phyloP scores from a whole-genome alignment of 1,140 invertebrate genomes.

The Drosophila ironensis region DNA sequence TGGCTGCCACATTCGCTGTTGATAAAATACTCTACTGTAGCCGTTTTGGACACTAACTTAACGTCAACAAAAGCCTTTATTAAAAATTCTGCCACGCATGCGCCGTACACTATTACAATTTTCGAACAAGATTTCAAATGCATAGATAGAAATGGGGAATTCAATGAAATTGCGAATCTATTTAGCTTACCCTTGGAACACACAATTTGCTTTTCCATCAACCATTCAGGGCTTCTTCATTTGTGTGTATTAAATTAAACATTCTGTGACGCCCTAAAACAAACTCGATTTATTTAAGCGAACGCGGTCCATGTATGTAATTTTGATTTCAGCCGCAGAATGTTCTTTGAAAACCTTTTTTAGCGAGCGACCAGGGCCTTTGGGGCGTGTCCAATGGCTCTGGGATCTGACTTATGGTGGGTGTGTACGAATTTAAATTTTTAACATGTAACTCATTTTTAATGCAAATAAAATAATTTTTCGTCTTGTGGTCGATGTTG shows the following conservation, averaged over 20 bases:
- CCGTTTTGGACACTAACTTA: too few relatives aligned
- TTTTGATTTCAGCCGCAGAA: conserved; percentile 19
- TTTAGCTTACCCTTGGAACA: too few relatives aligned
- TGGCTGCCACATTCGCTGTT: too few relatives aligned
- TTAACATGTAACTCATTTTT: conserved; percentile 78
- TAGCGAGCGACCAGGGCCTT: too few relatives aligned
- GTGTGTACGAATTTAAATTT: conserved; percentile 77
- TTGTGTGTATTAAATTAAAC: conserved; percentile 1
- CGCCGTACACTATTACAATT: too few relatives aligned
- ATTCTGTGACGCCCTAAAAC: conserved; percentile 37
- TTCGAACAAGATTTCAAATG: too few relatives aligned
- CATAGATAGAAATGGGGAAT: too few relatives aligned
- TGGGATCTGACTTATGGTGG: conserved; percentile 39
- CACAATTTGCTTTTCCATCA: too few relatives aligned
- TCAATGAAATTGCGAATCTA: too few relatives aligned
- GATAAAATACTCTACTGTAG: too few relatives aligned
- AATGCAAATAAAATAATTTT: conserved; percentile 72
- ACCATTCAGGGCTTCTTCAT: conserved; percentile 9
- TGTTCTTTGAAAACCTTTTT: conserved; percentile 45
- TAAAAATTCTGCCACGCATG: too few relatives aligned
- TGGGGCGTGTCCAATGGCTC: conserved; percentile 47
- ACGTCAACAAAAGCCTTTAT: too few relatives aligned
- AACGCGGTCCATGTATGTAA: conserved; percentile 36
- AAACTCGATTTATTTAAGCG: conserved; percentile 29
- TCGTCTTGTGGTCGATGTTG: neutral